Evolutionary conservation across 2,113 vertebrate genomes (phyloP), one percentile per base, ranked within the genome.

Genomic region (Nansenia antarctica): DNA sequence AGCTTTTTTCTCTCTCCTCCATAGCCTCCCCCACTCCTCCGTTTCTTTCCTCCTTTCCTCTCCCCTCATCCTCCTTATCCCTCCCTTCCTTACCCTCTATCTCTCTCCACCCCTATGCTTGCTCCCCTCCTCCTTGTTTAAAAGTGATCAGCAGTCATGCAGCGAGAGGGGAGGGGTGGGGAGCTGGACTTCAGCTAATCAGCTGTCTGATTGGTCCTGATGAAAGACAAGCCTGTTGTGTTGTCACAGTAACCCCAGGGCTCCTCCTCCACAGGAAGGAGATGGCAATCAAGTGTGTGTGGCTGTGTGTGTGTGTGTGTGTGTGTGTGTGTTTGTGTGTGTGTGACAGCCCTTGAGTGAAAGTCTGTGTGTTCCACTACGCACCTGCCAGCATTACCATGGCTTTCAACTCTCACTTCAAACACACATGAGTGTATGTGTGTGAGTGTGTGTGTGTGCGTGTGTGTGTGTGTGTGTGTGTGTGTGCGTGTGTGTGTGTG

Each of bases 341-440:
- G 6, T 20, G 45, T 20, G n/a, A 49, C 45, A 22, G 11, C 7
- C 45, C 12, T n/a, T n/a, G n/a, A n/a, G n/a, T n/a, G n/a, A n/a
- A n/a, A n/a, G n/a, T n/a, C n/a, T n/a, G n/a, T n/a, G n/a, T n/a
- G n/a, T n/a, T 42, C n/a, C 57, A 62, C 45, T 18, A 27, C 18
- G 53, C 26, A 57, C 57, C 53, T 22, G 1, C 32, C 42, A 57
- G 72, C 39, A 65, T 72, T 69, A 65, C 29, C 77, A 72, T 72
- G 60, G 58, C 65, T 72, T 72, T 79, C 65, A 79, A 75, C 77
- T 45, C 54, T 75, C 54, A 42, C 73, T 64, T 66, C 64, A 67
- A 58, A 74, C 65, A 64, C 24, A 27, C 37, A 11, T 47, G 52
- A 61, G 55, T n/a, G n/a, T n/a, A n/a, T n/a, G n/a, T n/a, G n/a